Percentiles rank a stretch among this genome's conserved stretches.
phyloP scores from a whole-genome alignment of 1,140 invertebrate genomes.

The Zaprionus lachaisei region DNA sequence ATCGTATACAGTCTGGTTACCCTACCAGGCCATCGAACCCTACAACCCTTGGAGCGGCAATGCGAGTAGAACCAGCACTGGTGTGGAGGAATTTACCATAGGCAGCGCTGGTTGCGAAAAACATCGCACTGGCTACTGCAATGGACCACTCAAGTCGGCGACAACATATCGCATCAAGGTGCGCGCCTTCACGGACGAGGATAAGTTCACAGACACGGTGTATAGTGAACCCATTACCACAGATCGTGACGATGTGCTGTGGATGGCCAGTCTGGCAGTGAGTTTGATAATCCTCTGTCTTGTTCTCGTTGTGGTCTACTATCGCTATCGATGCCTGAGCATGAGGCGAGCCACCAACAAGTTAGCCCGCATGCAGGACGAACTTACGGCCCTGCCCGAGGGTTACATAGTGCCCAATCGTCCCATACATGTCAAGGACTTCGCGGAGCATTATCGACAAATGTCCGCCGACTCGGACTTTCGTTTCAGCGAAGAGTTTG shows the following conservation, averaged over 20 bases:
- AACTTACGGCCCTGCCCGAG: conserved; percentile 90
- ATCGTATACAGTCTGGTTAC: conserved; percentile 93
- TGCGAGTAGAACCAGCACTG: conserved; percentile 84
- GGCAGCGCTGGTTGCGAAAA: conserved; percentile 91
- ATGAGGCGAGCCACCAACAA: conserved; percentile 88
- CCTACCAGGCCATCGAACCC: conserved; percentile 95
- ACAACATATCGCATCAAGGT: conserved; percentile 96
- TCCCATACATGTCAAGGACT: conserved; percentile 95
- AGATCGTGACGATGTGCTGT: conserved; percentile 85
- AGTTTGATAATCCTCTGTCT: conserved; percentile 73
- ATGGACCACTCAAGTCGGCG: conserved; percentile 95
- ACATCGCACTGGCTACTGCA: conserved; percentile 92
- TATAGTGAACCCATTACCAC: conserved; percentile 94
- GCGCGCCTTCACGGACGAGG: conserved; percentile 95
- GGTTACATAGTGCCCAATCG: conserved; percentile 93
- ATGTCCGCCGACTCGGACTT: conserved; percentile 99
- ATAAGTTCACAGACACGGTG: conserved; percentile 96
- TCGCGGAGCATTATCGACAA: conserved; percentile 95
- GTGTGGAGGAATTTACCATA: conserved; percentile 93
- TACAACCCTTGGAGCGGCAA: conserved; percentile 92
- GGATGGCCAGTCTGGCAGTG: conserved; percentile 78
- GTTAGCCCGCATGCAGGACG: conserved; percentile 87
- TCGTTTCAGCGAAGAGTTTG: conserved; percentile 98
- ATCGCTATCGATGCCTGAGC: conserved; percentile 86
- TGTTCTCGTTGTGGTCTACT: conserved; percentile 84